Evolutionary conservation across 53 echinoderm and acorn worm species (phyloP).

Genomic region (Temnopleurus reevesii): DNA sequence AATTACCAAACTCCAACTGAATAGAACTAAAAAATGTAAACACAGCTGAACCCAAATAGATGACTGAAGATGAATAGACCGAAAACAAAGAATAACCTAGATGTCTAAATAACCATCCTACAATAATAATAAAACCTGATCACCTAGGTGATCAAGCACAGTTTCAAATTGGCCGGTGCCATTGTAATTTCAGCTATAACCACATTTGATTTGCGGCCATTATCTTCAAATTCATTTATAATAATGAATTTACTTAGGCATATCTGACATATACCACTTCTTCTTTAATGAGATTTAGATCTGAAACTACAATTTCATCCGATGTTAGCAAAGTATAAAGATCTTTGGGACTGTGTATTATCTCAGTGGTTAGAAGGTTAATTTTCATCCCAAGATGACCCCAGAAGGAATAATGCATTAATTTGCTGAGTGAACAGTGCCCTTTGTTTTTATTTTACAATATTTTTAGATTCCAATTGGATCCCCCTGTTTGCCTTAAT

Average conservation of each 20-base stretch:
- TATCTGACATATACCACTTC: slow-evolving; percentile 47
- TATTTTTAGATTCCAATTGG: slow-evolving; percentile 50
- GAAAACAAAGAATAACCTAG: too few relatives aligned
- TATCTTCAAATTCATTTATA: slow-evolving; percentile 40
- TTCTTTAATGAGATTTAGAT: slow-evolving; percentile 61
- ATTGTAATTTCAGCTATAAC: slow-evolving; percentile 61
- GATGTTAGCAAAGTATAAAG: neutral
- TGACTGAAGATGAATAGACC: too few relatives aligned
- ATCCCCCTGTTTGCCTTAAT: slow-evolving; percentile 65
- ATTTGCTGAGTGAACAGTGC: slow-evolving; percentile 66
- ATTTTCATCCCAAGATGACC: slow-evolving; percentile 57
- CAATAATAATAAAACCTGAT: slow-evolving; percentile 58
- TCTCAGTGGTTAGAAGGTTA: neutral
- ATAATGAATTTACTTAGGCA: too few relatives aligned
- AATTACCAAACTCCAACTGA: too few relatives aligned
- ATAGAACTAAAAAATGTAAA: too few relatives aligned
- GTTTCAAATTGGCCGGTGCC: slow-evolving; percentile 46
- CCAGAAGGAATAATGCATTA: slow-evolving; percentile 75
- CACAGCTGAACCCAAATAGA: too few relatives aligned
- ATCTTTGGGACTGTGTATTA: neutral
- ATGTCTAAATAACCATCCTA: too few relatives aligned
- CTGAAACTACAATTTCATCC: slow-evolving; percentile 38
- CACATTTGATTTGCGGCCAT: slow-evolving; percentile 37
- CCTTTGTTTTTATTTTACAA: slow-evolving; percentile 65
- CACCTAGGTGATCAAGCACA: slow-evolving; percentile 55